Evolutionary conservation across 2,888 invertebrate genomes (phyloP), one percentile per base, ranked within the genome.

Genomic region (Muschampia plurimacula): DNA sequence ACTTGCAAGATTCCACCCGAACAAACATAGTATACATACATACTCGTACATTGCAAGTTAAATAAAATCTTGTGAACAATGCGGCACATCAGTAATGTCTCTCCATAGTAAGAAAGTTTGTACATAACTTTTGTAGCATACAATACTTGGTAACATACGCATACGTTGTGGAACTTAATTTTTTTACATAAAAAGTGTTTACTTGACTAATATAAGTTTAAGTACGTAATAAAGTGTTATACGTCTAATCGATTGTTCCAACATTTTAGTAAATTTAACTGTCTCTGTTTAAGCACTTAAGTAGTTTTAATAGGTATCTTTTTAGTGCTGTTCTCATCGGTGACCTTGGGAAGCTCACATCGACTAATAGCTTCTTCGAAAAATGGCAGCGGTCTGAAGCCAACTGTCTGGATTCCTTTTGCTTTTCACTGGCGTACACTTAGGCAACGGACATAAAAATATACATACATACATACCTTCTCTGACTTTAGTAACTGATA

Each of bases 281-380:
- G 52, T 55, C 41, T 67, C 49, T 12, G 15, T 72, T 65, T 59
- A 71, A 52, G 52, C 15, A 41, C 32, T 44, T 15, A 63, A 41
- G 63, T 67, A 67, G 67, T 44, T 57, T n/a, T 59, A 49, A 77
- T 68, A 76, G 69, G 15, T 52, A 52, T 52, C 74, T 77, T 74
- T 75, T 75, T 74, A 73, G 63, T 65, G 62, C 67, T 70, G 66
- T 73, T 76, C 85, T 88, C 86, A 85, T 86, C 88, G 78, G 65
- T 89, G 89, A 91, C 92, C 92, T 93, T 93, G 90, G 75, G 76
- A 87, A 89, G 86, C 84, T 90, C 89, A 87, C 88, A 87, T 83
- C 76, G 77, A 72, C 74, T 80, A 91, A 91, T 91, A 84, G 86
- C 92, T 91, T 88, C 75, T 79, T 75, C 74, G 75, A 82, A 83